Percentiles rank a stretch among this genome's conserved stretches.
Evolutionary conservation across 2,113 vertebrate species (phyloP).

Genomic region (Lasiurus borealis): DNA sequence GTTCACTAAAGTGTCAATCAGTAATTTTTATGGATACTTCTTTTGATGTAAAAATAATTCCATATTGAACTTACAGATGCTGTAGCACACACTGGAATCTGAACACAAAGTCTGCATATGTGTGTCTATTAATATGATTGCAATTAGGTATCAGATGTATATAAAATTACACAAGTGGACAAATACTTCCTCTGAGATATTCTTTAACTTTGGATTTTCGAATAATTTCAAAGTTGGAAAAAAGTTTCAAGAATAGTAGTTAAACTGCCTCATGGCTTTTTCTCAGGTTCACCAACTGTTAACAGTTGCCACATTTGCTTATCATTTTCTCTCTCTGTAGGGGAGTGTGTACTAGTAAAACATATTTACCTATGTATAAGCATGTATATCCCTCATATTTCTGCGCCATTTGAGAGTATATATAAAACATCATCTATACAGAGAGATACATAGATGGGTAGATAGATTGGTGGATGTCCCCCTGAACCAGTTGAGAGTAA

Average conservation of each 20-base stretch:
- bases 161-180: not conserved
- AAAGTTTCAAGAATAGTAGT: not conserved
- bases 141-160: not conserved
- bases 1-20: not conserved
- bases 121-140: not conserved
- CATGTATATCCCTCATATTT: not conserved
- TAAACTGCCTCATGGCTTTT: not conserved
- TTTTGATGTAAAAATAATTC: constrained; percentile 19
- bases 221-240: not conserved
- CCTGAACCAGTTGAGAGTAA: not conserved
- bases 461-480: not conserved
- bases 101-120: not conserved
- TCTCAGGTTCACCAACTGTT: not conserved
- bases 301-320: not conserved
- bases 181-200: not conserved
- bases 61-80: not conserved
- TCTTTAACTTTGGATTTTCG: constrained; percentile 14
- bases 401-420: not conserved
- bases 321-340: not conserved
- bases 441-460: not conserved
- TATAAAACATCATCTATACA: not conserved
- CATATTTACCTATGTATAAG: not conserved
- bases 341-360: not conserved
- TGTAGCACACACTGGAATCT: not conserved
- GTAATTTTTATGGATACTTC: not conserved